Conservation (phyloP, 2,888 invertebrate genomes). For the Furcula furcula region DNA sequence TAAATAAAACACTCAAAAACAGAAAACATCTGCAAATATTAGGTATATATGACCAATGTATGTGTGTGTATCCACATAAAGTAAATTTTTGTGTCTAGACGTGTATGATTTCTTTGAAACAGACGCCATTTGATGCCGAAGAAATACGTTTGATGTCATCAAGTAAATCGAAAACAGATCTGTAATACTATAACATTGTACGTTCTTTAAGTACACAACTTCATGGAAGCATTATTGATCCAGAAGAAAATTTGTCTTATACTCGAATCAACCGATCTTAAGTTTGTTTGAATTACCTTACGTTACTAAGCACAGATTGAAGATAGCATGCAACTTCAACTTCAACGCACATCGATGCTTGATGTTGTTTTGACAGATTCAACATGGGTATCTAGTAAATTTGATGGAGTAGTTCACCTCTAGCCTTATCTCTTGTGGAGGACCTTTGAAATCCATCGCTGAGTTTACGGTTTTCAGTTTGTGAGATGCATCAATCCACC, state of each 20-base stretch:
- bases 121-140: constrained; percentile 30
- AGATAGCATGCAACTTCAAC: constrained; percentile 10
- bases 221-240: constrained; percentile 29
- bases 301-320: constrained; percentile 28
- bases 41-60: constrained; percentile 16
- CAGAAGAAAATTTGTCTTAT: constrained; percentile 41
- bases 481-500: constrained; percentile 35
- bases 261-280: constrained; percentile 28
- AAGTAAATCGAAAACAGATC: constrained; percentile 33
- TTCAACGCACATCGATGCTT: constrained; percentile 3
- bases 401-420: constrained; percentile 13
- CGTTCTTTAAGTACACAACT: constrained; percentile 27
- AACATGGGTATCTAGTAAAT: constrained; percentile 13
- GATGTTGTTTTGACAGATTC: constrained; percentile 22
- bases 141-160: constrained; percentile 29
- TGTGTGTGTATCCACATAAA: too few species aligned
- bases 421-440: constrained; percentile 32
- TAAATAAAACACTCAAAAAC: neutral
- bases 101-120: constrained; percentile 31
- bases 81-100: constrained; percentile 40
- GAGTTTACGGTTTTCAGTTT: constrained; percentile 44
- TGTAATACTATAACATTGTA: constrained; percentile 30
- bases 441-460: constrained; percentile 32
- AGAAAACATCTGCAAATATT: neutral
- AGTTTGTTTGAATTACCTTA: constrained; percentile 37